Percentiles rank a stretch among this genome's conserved stretches.
These are phyloP conservation scores for Tetragnatha montana DNA, from an alignment of 2,888 invertebrate species.

Conservation along the genomic window DNA sequence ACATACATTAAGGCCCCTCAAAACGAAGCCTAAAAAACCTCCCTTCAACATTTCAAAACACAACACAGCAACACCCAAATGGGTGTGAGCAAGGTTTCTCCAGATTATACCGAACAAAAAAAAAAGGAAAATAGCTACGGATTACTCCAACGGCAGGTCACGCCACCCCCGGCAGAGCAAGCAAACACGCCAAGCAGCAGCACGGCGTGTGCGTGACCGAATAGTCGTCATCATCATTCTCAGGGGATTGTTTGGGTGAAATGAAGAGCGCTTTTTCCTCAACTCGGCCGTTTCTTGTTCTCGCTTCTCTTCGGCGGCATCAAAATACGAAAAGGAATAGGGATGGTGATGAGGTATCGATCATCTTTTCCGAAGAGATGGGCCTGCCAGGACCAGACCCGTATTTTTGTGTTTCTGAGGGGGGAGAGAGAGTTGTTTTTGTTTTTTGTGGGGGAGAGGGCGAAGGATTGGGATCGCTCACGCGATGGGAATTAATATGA, in stretches of 20 bases:
- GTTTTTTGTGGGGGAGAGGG: background rate
- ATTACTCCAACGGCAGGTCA: background rate
- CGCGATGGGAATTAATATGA: background rate
- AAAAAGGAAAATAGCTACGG: background rate
- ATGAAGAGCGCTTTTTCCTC: background rate
- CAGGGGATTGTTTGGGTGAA: conserved; percentile 3
- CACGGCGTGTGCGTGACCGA: background rate
- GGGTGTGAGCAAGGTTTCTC: no score
- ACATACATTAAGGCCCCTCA: no score
- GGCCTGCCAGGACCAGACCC: no score
- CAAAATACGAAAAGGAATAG: background rate
- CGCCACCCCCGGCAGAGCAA: conserved; percentile 3
- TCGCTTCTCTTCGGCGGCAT: background rate
- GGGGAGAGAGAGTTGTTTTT: background rate
- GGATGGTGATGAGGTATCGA: conserved; percentile 13
- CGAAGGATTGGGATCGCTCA: background rate
- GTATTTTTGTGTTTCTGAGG: background rate
- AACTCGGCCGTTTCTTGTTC: background rate
- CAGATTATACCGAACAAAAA: background rate
- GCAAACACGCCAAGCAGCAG: background rate
- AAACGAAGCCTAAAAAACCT: no score
- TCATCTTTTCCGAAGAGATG: background rate
- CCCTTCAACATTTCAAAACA: no score
- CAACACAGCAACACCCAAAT: no score
- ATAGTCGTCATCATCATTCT: conserved; percentile 18